Base-by-base conservation (phyloP, 2,113 vertebrate genomes). In the Kryptolebias marmoratus region DNA sequence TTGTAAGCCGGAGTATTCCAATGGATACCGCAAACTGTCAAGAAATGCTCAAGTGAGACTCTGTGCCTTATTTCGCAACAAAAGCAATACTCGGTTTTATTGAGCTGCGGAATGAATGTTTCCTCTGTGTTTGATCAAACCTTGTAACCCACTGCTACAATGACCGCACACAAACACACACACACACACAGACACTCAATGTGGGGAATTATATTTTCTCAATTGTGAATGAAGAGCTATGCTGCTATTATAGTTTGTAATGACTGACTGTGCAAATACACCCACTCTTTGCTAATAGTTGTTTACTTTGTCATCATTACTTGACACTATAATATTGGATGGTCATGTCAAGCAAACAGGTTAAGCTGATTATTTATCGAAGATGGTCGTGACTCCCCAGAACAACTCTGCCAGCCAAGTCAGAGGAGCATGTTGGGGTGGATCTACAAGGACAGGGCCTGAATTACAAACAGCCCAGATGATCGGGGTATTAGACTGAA, bases 1-100 rank as follows among this genome's bases (percentile, higher is more conserved):
- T 81, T 61, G 76, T 72, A 83, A 85, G 78, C 72, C 80, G 53
- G 65, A 69, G 75, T 75, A 73, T 83, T 87, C 80, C 82, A 78
- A 69, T 67, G 68, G 75, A 83, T 77, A 76, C 54, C 39, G 55
- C 71, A 80, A 85, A 90, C 32, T 77, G 77, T 83, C 62, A 30
- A 72, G 78, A 79, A 73, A 87, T 47, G 42, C 57, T 83, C 73
- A 76, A 56, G 53, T 27, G 71, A 70, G 77, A 83, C 87, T 55
- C 61, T 75, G 63, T 15, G 54, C 45, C 66, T 57, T 44, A 81
- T 74, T 64, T 84, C 76, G 69, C 80, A 85, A 80, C 61, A 67
- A 53, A 55, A 7, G 54, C 22, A 27, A 73, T 53, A 78, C 74
- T 63, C 67, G 61, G 71, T 87, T 75, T 81, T 16, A 56, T 28